A percentile compares a stretch with the other conserved stretches of the same genome.
Evolutionary conservation across 2,888 invertebrate genomes (phyloP).

Genomic region (Mycogona germanica): DNA sequence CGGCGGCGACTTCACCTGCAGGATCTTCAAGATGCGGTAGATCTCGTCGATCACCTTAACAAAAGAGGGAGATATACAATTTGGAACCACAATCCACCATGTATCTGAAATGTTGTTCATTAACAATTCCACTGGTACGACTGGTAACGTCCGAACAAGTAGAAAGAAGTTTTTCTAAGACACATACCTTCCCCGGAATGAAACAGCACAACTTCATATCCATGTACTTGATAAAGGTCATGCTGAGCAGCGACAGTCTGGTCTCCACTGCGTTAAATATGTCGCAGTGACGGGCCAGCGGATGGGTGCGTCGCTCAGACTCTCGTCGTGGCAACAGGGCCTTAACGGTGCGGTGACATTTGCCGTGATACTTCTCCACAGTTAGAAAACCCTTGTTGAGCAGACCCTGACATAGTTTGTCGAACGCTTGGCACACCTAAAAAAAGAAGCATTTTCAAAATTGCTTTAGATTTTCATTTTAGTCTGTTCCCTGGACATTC

Average conservation of each 20-base stretch:
- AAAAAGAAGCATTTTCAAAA: too few species aligned
- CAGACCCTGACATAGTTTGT: slow-evolving; percentile 57
- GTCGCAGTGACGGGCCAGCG: slow-evolving; percentile 74
- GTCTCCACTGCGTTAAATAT: slow-evolving; percentile 83
- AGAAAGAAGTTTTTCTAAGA: not conserved
- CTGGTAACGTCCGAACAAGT: too few species aligned
- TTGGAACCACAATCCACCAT: too few species aligned
- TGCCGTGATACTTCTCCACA: slow-evolving; percentile 61
- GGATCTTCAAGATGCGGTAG: slow-evolving; percentile 53
- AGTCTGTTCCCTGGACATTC: too few species aligned
- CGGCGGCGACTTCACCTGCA: slow-evolving; percentile 51
- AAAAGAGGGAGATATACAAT: slow-evolving; percentile 17
- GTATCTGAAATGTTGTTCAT: too few species aligned
- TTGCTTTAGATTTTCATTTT: too few species aligned
- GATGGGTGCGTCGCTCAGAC: slow-evolving; percentile 75
- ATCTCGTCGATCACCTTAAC: slow-evolving; percentile 77
- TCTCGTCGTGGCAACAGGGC: slow-evolving; percentile 71
- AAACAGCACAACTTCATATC: slow-evolving; percentile 75
- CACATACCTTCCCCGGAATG: slow-evolving; percentile 74
- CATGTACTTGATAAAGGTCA: slow-evolving; percentile 84
- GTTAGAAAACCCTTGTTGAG: slow-evolving; percentile 70
- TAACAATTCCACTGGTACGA: not conserved
- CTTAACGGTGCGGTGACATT: slow-evolving; percentile 65
- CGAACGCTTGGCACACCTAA: slow-evolving; percentile 65
- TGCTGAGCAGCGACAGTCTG: slow-evolving; percentile 76